These are phyloP conservation scores for Ephydatia muelleri DNA, from an alignment of 37 sponge, comb jelly and placozoan species.

Conservation along the genomic window DNA sequence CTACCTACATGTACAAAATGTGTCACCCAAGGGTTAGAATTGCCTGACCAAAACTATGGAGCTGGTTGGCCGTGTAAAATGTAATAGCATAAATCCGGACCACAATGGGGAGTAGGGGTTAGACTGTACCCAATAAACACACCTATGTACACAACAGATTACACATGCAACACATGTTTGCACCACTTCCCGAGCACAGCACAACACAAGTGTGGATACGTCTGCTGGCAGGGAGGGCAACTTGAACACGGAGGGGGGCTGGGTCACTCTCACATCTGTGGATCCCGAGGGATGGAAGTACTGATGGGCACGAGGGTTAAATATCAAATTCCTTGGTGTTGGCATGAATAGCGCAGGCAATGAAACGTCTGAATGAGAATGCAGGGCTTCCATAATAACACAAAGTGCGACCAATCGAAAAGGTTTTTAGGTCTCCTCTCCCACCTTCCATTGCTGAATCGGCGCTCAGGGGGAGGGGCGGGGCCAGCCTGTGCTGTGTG, in stretches of 20 bases:
- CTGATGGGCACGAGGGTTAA: conserved; percentile 75
- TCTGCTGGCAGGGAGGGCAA: conserved; percentile 40
- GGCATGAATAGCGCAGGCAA: conserved; percentile 90
- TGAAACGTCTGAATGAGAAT: conserved; percentile 42
- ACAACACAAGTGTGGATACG: conserved; percentile 33
- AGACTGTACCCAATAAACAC: too few species aligned
- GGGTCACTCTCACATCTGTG: conserved; percentile 49
- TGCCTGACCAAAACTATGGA: too few species aligned
- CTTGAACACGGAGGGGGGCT: conserved; percentile 76
- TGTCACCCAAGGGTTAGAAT: too few species aligned
- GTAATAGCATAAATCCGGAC: neutral
- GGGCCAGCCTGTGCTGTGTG: conserved; percentile 62
- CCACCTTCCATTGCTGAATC: conserved; percentile 60
- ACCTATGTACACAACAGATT: neutral
- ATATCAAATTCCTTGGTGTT: conserved; percentile 50
- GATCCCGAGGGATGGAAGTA: conserved; percentile 90
- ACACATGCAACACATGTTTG: conserved; percentile 42
- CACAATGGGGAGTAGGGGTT: too few species aligned
- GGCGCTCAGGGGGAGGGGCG: conserved; percentile 7
- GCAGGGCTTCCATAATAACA: too few species aligned
- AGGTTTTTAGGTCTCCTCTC: too few species aligned
- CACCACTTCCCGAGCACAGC: neutral
- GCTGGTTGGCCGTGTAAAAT: neutral
- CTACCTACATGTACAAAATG: too few species aligned
- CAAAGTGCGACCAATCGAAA: neutral